Evolutionary conservation across 2,113 vertebrate species (phyloP).

Genomic region (Meriones unguiculatus): DNA sequence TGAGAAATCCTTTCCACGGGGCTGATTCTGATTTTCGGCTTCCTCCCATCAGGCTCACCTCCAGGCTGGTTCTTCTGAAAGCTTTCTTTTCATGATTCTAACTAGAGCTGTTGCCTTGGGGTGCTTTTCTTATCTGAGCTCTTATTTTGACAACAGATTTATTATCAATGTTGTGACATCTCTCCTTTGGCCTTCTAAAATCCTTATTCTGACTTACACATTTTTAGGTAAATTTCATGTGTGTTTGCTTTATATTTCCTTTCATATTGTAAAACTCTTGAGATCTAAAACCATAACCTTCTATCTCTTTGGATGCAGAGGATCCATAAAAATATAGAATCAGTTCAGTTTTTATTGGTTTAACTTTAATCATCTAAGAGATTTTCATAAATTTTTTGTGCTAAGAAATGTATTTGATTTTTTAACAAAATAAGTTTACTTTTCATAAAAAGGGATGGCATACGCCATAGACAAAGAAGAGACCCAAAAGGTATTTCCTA

Average conservation of each 20-base stretch:
- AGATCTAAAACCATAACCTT: constrained; percentile 12
- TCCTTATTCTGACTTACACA: neutral
- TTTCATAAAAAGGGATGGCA: constrained; percentile 19
- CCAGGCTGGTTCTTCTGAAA: constrained; percentile 1
- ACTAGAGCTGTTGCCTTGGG: neutral
- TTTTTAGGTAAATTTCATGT: constrained; percentile 61
- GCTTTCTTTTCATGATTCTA: neutral
- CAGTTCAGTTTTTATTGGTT: constrained; percentile 43
- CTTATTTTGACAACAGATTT: constrained; percentile 64
- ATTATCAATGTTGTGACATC: constrained; percentile 35
- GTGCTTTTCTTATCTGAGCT: constrained; percentile 42
- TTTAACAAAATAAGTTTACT: constrained; percentile 32
- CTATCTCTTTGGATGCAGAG: neutral
- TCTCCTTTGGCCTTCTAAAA: constrained; percentile 56
- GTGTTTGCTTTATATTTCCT: constrained; percentile 49
- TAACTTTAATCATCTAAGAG: constrained; percentile 62
- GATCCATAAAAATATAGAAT: neutral
- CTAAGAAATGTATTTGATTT: constrained; percentile 46
- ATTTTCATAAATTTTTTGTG: constrained; percentile 16
- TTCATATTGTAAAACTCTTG: constrained; percentile 24
- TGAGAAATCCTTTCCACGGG: constrained; percentile 34
- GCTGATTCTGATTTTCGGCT: constrained; percentile 14
- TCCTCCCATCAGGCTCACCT: neutral
- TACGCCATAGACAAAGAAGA: neutral
- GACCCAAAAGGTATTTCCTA: neutral